A percentile compares a stretch with the other conserved stretches of the same genome.
These are phyloP conservation scores for Denticeps clupeoides DNA, from an alignment of 2,797 vertebrate genomes.

Conservation along the genomic window DNA sequence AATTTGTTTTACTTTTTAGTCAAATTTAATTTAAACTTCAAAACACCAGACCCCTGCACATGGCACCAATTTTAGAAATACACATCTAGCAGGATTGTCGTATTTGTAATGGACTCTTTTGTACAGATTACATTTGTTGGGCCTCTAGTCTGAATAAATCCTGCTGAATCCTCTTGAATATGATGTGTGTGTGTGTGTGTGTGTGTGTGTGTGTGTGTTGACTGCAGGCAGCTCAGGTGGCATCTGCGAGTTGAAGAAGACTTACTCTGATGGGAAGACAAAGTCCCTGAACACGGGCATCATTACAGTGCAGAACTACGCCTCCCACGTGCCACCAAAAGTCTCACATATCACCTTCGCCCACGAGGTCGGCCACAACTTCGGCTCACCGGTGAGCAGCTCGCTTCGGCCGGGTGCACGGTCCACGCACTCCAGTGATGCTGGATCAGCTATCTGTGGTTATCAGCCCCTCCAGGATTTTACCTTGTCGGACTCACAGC, in stretches of 20 bases:
- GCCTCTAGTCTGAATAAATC: background rate
- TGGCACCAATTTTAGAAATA: too few relatives aligned
- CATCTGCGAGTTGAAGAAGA: conserved; percentile 86
- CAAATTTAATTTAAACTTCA: too few relatives aligned
- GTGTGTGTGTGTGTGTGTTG: background rate
- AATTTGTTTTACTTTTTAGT: too few relatives aligned
- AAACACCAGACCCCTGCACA: too few relatives aligned
- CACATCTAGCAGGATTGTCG: too few relatives aligned
- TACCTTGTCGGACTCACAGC: too few relatives aligned
- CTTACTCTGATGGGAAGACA: conserved; percentile 85
- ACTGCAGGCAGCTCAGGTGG: conserved; percentile 82
- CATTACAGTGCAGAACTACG: conserved; percentile 97
- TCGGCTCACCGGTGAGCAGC: conserved; percentile 90
- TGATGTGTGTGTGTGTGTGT: background rate
- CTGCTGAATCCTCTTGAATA: background rate
- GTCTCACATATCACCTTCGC: conserved; percentile 97
- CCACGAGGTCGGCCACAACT: conserved; percentile 96
- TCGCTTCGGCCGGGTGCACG: too few relatives aligned
- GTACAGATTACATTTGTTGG: too few relatives aligned
- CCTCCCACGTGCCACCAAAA: conserved; percentile 89
- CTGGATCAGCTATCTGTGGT: too few relatives aligned
- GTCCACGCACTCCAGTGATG: too few relatives aligned
- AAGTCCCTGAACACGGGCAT: conserved; percentile 97
- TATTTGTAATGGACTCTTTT: conserved; percentile 6
- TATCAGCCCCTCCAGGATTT: too few relatives aligned